These are phyloP conservation scores for Thamnaconus septentrionalis DNA, from an alignment of 2,113 vertebrate species.

Conservation along the genomic window DNA sequence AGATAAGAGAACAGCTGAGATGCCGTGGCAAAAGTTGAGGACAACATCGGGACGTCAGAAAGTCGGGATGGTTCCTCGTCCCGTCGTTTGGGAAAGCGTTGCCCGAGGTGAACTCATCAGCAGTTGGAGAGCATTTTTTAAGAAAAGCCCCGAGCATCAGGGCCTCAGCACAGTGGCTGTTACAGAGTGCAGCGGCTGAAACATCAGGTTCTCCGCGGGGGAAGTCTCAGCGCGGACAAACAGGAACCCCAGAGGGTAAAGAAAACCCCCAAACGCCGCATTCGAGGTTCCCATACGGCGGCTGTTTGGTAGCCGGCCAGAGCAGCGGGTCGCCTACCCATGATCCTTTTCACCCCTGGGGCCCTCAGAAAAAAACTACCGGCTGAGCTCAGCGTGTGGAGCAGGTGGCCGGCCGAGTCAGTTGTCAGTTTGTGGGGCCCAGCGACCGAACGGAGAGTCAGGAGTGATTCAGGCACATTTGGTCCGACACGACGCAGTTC, in stretches of 20 bases:
- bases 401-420: neutral
- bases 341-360: neutral
- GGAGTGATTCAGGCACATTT: no score
- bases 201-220: neutral
- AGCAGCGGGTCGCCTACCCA: neutral
- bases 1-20: conserved; percentile 55
- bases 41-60: no score
- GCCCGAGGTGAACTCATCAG: conserved; percentile 41
- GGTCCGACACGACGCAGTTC: no score
- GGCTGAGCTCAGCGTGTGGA: neutral
- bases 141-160: neutral
- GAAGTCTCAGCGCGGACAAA: neutral
- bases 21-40: no score
- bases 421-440: no score
- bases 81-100: conserved; percentile 38
- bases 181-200: neutral
- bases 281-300: neutral
- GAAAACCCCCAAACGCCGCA: neutral
- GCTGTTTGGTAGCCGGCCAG: no score
- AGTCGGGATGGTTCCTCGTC: neutral
- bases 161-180: neutral
- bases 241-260: neutral
- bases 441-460: no score
- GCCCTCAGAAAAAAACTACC: neutral
- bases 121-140: conserved; percentile 6